Base-by-base conservation (phyloP, 2,797 vertebrate genomes). In the Lophius americanus region DNA sequence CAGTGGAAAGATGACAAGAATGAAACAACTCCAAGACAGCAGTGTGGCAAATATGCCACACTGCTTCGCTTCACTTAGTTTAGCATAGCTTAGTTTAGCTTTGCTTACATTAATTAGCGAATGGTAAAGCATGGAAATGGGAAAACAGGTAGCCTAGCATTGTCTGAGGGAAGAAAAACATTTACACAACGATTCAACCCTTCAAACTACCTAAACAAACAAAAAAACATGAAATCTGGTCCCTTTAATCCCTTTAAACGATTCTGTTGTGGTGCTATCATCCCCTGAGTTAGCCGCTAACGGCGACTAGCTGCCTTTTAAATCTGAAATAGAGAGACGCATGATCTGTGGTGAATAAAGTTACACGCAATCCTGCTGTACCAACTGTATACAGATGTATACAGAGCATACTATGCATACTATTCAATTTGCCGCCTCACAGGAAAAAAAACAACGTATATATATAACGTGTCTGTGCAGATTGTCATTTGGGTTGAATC, bases 31-130 rank as follows among this genome's bases (percentile, higher is more conserved):
- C 48, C 57, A 2, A 14, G 11, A 46, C 23, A 23, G 54, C 8
- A 11, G 47, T 9, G 10, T 2, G 2, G 3, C 47, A 5, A 48
- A 50, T 12, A 2, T 14, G 42, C 7, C 6, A 38, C 35, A 11
- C 55, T 53, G 50, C 51, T 37, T 55, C 55, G 67, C 61, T 56
- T 56, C 60, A 51, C 66, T 46, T 56, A 41, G 23, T 23, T 23
- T 23, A 23, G 23, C 23, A 55, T 53, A 43, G 50, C 51, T 37
- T 55, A 60, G 67, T 56, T 56, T 56, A 65, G 55, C 66, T 46
- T 56, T 41, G 23, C 23, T 23, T 23, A 23, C 23, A 2, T 23
- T 23, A 23, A 2, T 23, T 23, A 23, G 23, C 23, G 1, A 1
- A 23, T 23, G 23, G 23, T 23, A 23, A 55, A 60, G 13, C 14